phyloP scores from a whole-genome alignment of 2,888 invertebrate genomes.

The Cephus nigrinus region DNA sequence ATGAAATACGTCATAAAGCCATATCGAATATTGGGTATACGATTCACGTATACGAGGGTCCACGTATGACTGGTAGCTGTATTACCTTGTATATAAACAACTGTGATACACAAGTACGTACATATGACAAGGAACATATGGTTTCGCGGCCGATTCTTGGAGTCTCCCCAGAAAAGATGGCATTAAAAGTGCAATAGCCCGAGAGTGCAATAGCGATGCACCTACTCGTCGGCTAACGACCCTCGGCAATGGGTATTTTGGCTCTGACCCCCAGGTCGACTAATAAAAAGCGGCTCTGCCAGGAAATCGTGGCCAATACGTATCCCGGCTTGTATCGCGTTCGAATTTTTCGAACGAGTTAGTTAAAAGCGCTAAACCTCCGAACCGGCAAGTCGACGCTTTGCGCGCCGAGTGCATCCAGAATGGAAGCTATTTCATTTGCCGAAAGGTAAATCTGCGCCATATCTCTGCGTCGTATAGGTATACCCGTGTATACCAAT shows the following conservation, averaged over 20 bases:
- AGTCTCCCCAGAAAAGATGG: conserved; percentile 46
- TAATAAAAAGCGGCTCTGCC: conserved; percentile 25
- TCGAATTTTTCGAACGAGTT: not conserved
- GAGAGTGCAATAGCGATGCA: conserved; percentile 34
- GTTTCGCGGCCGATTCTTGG: conserved; percentile 41
- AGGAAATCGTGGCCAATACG: not conserved
- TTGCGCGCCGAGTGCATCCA: not conserved
- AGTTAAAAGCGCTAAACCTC: not conserved
- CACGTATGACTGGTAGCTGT: not conserved
- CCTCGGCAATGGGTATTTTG: conserved; percentile 46
- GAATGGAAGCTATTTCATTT: not conserved
- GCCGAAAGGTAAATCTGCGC: not conserved
- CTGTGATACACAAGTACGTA: not conserved
- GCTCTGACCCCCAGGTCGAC: conserved; percentile 33
- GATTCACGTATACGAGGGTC: not conserved
- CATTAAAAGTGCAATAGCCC: conserved; percentile 59
- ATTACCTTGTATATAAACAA: not conserved
- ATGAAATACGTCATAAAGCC: not conserved
- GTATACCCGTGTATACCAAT: not conserved
- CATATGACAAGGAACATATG: not conserved
- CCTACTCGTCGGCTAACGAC: conserved; percentile 45
- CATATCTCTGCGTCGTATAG: not conserved
- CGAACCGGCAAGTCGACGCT: not conserved
- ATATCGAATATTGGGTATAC: not conserved
- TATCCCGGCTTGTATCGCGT: not conserved